Conservation (phyloP, 1,140 invertebrate genomes). For the Aricia agestis region DNA sequence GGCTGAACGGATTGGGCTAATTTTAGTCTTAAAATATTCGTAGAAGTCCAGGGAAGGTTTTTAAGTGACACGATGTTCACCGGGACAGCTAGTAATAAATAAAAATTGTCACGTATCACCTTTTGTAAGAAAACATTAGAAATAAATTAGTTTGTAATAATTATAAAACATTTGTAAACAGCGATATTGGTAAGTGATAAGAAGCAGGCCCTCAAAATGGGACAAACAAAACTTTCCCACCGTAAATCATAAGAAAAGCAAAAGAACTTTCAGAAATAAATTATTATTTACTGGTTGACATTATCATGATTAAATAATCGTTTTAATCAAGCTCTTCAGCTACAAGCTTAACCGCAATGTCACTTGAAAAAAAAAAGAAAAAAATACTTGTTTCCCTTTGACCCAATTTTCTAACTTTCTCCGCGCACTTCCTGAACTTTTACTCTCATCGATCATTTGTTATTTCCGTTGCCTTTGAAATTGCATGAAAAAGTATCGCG, state of each 20-base stretch:
- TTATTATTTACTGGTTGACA: background rate
- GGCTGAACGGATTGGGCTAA: too few relatives aligned
- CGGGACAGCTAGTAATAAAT: too few relatives aligned
- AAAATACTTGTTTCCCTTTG: background rate
- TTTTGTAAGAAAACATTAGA: too few relatives aligned
- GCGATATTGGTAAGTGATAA: too few relatives aligned
- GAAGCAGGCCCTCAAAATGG: too few relatives aligned
- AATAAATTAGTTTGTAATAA: too few relatives aligned
- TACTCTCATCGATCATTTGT: background rate
- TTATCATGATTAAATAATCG: background rate
- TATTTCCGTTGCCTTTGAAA: background rate
- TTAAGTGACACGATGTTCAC: too few relatives aligned
- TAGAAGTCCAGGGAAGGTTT: too few relatives aligned
- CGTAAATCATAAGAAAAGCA: background rate
- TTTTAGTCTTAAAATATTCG: too few relatives aligned
- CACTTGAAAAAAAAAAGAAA: background rate
- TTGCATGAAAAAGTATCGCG: background rate
- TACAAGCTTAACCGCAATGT: background rate
- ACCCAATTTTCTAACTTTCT: background rate
- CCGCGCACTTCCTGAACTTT: background rate
- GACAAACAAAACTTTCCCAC: too few relatives aligned
- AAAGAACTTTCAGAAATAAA: background rate
- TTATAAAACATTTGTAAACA: too few relatives aligned
- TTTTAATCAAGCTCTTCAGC: background rate
- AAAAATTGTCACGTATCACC: too few relatives aligned